Evolutionary conservation across 2,888 invertebrate species (phyloP).

Genomic region (Polietes domitor): DNA sequence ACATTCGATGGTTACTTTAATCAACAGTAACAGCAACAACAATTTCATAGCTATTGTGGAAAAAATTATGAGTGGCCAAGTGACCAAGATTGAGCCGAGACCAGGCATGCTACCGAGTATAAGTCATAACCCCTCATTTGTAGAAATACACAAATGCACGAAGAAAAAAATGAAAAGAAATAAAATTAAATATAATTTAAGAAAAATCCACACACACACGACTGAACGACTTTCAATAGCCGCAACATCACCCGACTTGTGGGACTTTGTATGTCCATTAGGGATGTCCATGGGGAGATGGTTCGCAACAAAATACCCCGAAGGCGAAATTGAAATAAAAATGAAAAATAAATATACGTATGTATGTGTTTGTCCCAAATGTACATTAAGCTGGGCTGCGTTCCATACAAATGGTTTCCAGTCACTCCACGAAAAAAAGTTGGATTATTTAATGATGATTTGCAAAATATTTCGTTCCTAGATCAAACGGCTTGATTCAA

Average conservation of each 20-base stretch:
- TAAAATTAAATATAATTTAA: slow-evolving; percentile 18
- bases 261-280: not conserved
- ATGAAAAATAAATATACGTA: too few species aligned
- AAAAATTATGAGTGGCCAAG: slow-evolving; percentile 23
- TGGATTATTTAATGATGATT: too few species aligned
- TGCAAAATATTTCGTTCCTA: too few species aligned
- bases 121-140: slow-evolving; percentile 32
- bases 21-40: slow-evolving; percentile 52
- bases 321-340: too few species aligned
- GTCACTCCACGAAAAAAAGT: too few species aligned
- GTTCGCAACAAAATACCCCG: not conserved
- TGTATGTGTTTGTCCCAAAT: too few species aligned
- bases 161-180: not conserved
- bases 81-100: slow-evolving; percentile 50
- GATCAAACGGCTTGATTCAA: too few species aligned
- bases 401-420: too few species aligned
- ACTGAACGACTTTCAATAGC: not conserved
- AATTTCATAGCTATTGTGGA: slow-evolving; percentile 39
- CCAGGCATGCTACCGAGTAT: slow-evolving; percentile 18
- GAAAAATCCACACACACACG: not conserved
- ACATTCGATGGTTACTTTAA: slow-evolving; percentile 50
- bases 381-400: too few species aligned
- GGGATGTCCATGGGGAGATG: not conserved
- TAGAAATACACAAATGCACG: not conserved
- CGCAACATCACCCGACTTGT: not conserved